phyloP scores from a whole-genome alignment of 1,140 invertebrate species.

The Oreohelix idahoensis region DNA sequence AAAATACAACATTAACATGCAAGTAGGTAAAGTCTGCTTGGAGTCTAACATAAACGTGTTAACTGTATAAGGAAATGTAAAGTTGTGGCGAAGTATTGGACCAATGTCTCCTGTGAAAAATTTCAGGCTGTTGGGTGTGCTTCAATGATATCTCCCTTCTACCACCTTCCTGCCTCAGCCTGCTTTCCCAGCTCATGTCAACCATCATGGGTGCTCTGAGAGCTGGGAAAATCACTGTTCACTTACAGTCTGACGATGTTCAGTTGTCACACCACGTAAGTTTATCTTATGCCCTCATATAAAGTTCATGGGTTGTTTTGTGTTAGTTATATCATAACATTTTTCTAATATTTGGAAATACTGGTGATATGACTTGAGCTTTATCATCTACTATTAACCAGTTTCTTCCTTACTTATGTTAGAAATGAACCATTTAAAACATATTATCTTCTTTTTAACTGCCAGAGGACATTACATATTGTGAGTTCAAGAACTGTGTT shows the following conservation, averaged over 20 bases:
- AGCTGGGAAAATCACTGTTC: slow-evolving; percentile 58
- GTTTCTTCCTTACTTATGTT: too few species aligned
- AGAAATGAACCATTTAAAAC: too few species aligned
- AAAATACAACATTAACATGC: too few species aligned
- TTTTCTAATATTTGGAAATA: too few species aligned
- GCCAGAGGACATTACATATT: too few species aligned
- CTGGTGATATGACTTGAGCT: too few species aligned
- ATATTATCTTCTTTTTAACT: too few species aligned
- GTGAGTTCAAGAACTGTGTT: too few species aligned
- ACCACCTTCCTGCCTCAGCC: slow-evolving; percentile 60
- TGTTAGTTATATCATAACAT: too few species aligned
- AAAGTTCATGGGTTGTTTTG: not conserved
- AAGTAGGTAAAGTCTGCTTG: too few species aligned
- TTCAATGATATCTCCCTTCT: slow-evolving; percentile 67
- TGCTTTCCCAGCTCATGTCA: slow-evolving; percentile 66
- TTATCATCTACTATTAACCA: too few species aligned
- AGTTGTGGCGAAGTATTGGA: not conserved
- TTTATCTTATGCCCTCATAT: slow-evolving; percentile 43
- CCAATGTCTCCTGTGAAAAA: not conserved
- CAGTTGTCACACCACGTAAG: slow-evolving; percentile 57
- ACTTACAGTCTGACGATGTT: slow-evolving; percentile 64
- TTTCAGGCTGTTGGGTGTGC: slow-evolving; percentile 68
- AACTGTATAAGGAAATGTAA: not conserved
- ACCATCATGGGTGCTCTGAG: slow-evolving; percentile 63
- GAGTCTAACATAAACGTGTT: too few species aligned